Conservation (phyloP, 2,113 vertebrate genomes). For the Solea solea region DNA sequence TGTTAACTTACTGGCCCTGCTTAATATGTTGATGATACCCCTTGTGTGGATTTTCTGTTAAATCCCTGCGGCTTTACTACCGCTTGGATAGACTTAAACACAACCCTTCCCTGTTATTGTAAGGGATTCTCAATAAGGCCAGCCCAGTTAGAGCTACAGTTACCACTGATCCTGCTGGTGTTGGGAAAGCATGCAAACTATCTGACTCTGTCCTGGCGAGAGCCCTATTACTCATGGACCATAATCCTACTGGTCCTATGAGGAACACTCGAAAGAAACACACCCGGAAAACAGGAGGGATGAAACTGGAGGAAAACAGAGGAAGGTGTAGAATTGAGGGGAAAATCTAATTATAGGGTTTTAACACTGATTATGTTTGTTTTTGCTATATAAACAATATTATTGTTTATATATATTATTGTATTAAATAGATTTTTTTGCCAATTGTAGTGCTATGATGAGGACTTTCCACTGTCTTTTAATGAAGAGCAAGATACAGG, state of each 20-base stretch:
- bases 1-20: slow-evolving; percentile 45
- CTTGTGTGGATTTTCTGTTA: slow-evolving; percentile 53
- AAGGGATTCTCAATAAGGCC: slow-evolving; percentile 58
- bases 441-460: no score
- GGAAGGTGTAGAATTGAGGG: no score
- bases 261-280: slow-evolving; percentile 32
- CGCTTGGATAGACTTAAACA: slow-evolving; percentile 64
- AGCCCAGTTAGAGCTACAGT: slow-evolving; percentile 54
- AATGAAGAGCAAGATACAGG: no score
- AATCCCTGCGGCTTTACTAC: slow-evolving; percentile 59
- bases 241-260: slow-evolving; percentile 51
- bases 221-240: slow-evolving; percentile 62
- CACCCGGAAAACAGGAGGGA: slow-evolving; percentile 40
- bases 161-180: slow-evolving; percentile 59
- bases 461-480: no score
- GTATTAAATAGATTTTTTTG: no score
- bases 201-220: slow-evolving; percentile 48
- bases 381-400: no score
- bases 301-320: no score
- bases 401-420: no score
- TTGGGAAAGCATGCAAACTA: slow-evolving; percentile 69
- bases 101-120: slow-evolving; percentile 69
- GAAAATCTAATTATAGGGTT: no score
- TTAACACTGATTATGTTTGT: no score
- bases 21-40: slow-evolving; percentile 60